Conservation (phyloP, 2,888 invertebrate species). For the Lacanobia oleracea region DNA sequence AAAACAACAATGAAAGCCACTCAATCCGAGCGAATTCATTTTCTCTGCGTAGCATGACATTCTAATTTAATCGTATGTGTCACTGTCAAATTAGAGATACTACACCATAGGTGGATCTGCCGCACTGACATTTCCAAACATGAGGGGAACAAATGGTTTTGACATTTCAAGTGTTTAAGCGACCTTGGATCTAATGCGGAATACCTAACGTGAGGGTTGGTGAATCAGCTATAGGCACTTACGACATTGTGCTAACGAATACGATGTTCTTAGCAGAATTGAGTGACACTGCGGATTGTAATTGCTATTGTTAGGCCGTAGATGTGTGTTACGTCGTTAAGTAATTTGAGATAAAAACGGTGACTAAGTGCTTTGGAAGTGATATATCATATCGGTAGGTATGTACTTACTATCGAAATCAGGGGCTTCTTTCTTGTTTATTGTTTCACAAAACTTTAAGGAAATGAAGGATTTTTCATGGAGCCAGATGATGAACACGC, state of each 20-base stretch:
- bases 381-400: constrained; percentile 10
- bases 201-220: constrained; percentile 79
- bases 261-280: constrained; percentile 71
- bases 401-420: neutral
- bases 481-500: constrained; percentile 63
- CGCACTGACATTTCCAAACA: constrained; percentile 89
- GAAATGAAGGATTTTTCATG: neutral
- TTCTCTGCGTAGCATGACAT: constrained; percentile 81
- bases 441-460: neutral
- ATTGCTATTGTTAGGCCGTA: constrained; percentile 66
- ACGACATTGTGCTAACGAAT: constrained; percentile 71
- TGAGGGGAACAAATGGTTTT: constrained; percentile 87
- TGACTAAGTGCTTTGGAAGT: constrained; percentile 35
- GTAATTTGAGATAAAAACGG: constrained; percentile 45
- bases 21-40: constrained; percentile 81
- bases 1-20: constrained; percentile 73
- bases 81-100: constrained; percentile 88
- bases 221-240: constrained; percentile 73
- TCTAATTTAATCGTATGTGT: constrained; percentile 88
- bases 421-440: neutral
- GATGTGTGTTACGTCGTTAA: constrained; percentile 31
- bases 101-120: constrained; percentile 87
- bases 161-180: constrained; percentile 87
- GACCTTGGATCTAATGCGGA: constrained; percentile 83
- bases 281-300: constrained; percentile 75